A percentile compares a stretch with the other conserved stretches of the same genome.
These are phyloP conservation scores for Tenthredo notha DNA, from an alignment of 2,888 invertebrate species.

Conservation along the genomic window DNA sequence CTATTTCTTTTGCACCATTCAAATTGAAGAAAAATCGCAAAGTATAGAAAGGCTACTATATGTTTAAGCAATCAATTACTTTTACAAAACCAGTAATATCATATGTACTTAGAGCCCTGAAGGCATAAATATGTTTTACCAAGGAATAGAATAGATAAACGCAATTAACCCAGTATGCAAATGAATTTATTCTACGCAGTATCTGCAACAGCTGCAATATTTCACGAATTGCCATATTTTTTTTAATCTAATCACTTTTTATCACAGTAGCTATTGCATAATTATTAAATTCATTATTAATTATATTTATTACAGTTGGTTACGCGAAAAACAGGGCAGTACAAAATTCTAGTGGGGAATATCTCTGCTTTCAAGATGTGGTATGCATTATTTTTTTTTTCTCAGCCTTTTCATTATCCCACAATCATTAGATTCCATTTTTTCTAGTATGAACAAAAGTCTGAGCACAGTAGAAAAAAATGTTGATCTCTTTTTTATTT, in stretches of 20 bases:
- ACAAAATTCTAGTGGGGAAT: constrained; percentile 82
- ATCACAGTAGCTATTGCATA: not conserved
- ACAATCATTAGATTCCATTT: constrained; percentile 51
- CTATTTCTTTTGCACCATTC: not conserved
- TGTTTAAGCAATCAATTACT: not conserved
- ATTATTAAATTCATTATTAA: not conserved
- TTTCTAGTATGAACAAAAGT: not conserved
- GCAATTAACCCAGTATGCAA: constrained; percentile 48
- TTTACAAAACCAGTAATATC: not conserved
- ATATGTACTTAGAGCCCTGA: not conserved
- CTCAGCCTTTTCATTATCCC: not conserved
- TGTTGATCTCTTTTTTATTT: not conserved
- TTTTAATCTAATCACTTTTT: not conserved
- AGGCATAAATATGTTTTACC: constrained; percentile 17
- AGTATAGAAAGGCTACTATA: not conserved
- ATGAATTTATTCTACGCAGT: constrained; percentile 1
- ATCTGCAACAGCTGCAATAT: not conserved
- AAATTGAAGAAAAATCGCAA: not conserved
- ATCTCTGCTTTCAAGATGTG: constrained; percentile 90
- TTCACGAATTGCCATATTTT: not conserved
- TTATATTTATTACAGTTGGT: constrained; percentile 80
- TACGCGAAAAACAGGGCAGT: constrained; percentile 88
- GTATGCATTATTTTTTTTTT: constrained; percentile 74
- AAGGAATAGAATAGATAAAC: constrained; percentile 38
- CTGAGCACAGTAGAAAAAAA: not conserved